Evolutionary conservation across 2,888 invertebrate species (phyloP).

Genomic region (Heteromurus nitidus): DNA sequence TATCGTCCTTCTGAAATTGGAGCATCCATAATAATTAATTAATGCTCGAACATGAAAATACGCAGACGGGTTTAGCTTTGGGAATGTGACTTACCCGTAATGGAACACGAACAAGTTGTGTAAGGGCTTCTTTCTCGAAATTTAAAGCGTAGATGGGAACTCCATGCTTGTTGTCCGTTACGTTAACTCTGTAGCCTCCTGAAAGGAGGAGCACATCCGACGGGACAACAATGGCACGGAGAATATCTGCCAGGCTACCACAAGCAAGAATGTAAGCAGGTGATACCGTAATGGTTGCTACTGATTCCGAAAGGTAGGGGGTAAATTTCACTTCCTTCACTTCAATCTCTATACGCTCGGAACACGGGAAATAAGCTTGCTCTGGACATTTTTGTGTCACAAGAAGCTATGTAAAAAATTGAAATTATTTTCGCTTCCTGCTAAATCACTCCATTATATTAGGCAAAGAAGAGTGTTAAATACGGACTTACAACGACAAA

Average conservation of each 20-base stretch:
- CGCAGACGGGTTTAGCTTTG: neutral
- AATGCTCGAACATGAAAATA: neutral
- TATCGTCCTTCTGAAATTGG: neutral
- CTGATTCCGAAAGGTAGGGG: neutral
- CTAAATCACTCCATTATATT: no score
- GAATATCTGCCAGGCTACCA: neutral
- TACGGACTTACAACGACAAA: neutral
- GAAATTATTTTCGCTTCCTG: no score
- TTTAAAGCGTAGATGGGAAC: neutral
- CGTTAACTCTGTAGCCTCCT: neutral
- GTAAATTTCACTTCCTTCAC: conserved; percentile 1
- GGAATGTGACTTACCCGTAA: neutral
- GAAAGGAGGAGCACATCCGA: conserved; percentile 13
- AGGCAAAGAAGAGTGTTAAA: neutral
- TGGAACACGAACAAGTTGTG: conserved; percentile 17
- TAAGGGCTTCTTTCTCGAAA: neutral
- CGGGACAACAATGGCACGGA: neutral
- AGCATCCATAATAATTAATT: no score
- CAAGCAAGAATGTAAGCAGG: neutral
- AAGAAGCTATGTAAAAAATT: neutral
- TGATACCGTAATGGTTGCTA: neutral
- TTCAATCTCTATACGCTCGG: no score
- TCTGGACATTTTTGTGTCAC: neutral
- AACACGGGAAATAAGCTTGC: no score
- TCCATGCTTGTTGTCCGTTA: neutral